phyloP scores from a whole-genome alignment of 2,888 invertebrate genomes.

The Pandemis corylana region DNA sequence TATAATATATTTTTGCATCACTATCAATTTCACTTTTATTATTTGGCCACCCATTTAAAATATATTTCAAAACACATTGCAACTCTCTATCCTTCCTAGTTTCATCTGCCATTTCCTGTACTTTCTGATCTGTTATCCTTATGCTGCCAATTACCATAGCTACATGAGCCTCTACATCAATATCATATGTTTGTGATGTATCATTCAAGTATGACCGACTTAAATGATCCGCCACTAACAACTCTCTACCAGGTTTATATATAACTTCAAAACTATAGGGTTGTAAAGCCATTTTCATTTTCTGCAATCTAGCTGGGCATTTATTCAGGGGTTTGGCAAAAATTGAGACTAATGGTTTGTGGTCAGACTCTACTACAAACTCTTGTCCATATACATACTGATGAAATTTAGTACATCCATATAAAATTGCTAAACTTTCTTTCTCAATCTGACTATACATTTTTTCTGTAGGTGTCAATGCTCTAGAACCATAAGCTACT shows the following conservation, averaged over 20 bases:
- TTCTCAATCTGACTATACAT: conserved; percentile 39
- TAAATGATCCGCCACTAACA: conserved; percentile 12
- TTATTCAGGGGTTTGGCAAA: conserved; percentile 4
- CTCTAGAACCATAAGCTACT: conserved; percentile 24
- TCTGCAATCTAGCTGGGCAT: neutral
- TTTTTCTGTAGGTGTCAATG: conserved; percentile 19
- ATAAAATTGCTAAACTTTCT: conserved; percentile 31
- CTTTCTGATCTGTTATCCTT: neutral
- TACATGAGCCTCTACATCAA: conserved; percentile 5
- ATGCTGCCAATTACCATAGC: conserved; percentile 5
- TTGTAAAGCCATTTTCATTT: conserved; percentile 8
- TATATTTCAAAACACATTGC: conserved; percentile 12
- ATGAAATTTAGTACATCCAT: conserved; percentile 38
- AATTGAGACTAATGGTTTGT: conserved; percentile 16
- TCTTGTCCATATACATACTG: conserved; percentile 35
- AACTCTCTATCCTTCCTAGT: neutral
- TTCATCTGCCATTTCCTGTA: conserved; percentile 2
- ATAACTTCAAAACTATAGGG: conserved; percentile 9
- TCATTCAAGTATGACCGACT: conserved; percentile 2
- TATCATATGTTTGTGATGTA: conserved; percentile 6
- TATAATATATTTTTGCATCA: conserved; percentile 8
- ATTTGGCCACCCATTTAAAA: conserved; percentile 3
- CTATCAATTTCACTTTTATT: conserved; percentile 3
- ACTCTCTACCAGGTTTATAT: conserved; percentile 10
- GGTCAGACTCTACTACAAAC: conserved; percentile 14